These are phyloP conservation scores for Halichondria panicea DNA, from an alignment of 37 sponge, comb jelly and placozoan genomes.

Conservation along the genomic window DNA sequence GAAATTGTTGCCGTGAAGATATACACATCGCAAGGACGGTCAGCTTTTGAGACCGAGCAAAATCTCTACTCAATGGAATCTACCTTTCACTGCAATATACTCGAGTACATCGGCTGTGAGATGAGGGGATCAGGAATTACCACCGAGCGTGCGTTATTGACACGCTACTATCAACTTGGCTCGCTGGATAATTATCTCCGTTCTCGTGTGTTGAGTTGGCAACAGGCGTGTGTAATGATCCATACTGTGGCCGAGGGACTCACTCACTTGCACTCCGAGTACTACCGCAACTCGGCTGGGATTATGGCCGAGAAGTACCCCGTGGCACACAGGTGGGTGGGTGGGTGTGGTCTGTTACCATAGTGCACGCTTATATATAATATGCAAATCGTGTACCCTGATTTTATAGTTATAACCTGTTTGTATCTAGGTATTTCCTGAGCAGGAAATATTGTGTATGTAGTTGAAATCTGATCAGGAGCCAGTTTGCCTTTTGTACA, in stretches of 20 bases:
- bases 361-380: too few species aligned
- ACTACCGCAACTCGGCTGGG: slow-evolving; percentile 35
- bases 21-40: slow-evolving; percentile 29
- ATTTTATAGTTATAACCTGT: too few species aligned
- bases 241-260: slow-evolving; percentile 36
- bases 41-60: slow-evolving; percentile 66
- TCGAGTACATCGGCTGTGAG: slow-evolving; percentile 52
- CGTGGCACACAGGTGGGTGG: slow-evolving; percentile 69
- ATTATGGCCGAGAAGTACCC: slow-evolving; percentile 57
- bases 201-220: slow-evolving; percentile 32
- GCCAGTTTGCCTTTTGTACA: too few species aligned
- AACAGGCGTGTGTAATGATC: slow-evolving; percentile 36
- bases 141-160: slow-evolving; percentile 39
- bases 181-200: slow-evolving; percentile 49
- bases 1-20: slow-evolving; percentile 70
- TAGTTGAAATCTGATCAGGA: too few species aligned
- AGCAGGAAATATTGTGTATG: too few species aligned
- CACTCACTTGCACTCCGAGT: slow-evolving; percentile 67
- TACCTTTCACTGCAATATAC: slow-evolving; percentile 56
- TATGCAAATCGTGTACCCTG: too few species aligned
- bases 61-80: slow-evolving; percentile 48
- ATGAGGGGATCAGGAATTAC: slow-evolving; percentile 13
- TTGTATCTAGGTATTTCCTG: too few species aligned
- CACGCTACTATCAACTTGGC: slow-evolving; percentile 58
- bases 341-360: too few species aligned